Percentiles rank a stretch among this genome's conserved stretches.
phyloP scores from a whole-genome alignment of 2,888 invertebrate genomes.

The Eupithecia tripunctaria region DNA sequence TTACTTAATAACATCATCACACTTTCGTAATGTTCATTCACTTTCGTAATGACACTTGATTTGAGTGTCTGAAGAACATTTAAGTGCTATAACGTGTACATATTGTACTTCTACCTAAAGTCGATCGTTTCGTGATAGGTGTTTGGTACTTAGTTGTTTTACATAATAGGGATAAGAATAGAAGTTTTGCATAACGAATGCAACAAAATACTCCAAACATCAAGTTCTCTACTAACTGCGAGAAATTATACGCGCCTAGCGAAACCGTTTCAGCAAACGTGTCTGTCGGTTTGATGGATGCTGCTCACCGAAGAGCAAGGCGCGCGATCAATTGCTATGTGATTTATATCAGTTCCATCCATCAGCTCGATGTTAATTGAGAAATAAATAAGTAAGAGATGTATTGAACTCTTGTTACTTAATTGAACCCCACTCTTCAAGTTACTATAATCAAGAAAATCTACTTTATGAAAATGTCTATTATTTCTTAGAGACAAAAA shows the following conservation, averaged over 20 bases:
- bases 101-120: no score
- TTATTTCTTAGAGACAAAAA: background rate
- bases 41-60: background rate
- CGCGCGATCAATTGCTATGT: conserved; percentile 19
- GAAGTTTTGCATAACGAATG: background rate
- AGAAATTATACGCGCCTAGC: conserved; percentile 20
- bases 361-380: conserved; percentile 3
- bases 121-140: background rate
- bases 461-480: background rate
- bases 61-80: background rate
- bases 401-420: background rate
- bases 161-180: background rate
- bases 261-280: conserved; percentile 24
- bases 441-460: background rate
- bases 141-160: background rate
- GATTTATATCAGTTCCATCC: conserved; percentile 15
- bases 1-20: background rate
- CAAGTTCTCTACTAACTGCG: background rate
- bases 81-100: background rate
- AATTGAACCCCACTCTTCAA: background rate
- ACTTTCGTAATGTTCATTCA: background rate
- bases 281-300: conserved; percentile 24
- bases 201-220: background rate
- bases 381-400: conserved; percentile 2
- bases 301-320: conserved; percentile 22